Conservation (phyloP, 2,888 invertebrate species). For the Dryococelus australis region DNA sequence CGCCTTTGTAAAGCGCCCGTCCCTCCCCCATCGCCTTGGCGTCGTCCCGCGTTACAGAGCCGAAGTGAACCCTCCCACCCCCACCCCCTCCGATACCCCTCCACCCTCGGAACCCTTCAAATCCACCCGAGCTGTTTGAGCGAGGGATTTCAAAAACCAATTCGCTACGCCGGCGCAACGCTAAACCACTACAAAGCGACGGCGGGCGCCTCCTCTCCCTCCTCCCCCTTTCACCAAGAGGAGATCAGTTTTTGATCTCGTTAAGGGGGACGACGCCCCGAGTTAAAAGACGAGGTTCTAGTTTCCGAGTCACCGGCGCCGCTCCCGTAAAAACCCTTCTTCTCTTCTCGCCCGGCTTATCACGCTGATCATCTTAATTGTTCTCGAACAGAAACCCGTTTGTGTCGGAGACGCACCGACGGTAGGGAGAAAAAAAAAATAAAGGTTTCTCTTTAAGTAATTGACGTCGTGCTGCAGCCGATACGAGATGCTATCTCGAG, state of each 20-base stretch:
- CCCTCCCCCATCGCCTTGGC: too few relatives aligned
- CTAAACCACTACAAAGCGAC: constrained; percentile 27
- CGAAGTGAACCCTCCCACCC: not conserved
- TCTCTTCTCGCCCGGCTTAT: not conserved
- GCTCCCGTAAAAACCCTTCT: not conserved
- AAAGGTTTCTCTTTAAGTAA: not conserved
- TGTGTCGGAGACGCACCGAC: too few relatives aligned
- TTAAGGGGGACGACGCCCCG: not conserved
- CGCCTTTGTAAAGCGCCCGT: constrained; percentile 21
- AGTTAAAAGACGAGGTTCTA: not conserved
- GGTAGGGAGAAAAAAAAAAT: not conserved
- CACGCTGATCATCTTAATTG: not conserved
- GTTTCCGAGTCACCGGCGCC: too few relatives aligned
- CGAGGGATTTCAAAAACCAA: constrained; percentile 38
- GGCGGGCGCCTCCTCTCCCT: not conserved
- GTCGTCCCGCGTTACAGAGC: too few relatives aligned
- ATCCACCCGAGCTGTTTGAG: constrained; percentile 29
- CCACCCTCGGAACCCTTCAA: not conserved
- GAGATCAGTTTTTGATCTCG: not conserved
- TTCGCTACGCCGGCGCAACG: constrained; percentile 25
- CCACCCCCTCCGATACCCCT: not conserved
- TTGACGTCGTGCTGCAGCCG: not conserved
- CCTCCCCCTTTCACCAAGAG: not conserved
- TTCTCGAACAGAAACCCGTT: not conserved
- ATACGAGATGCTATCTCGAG: not conserved